Evolutionary conservation across 2,113 vertebrate species (phyloP), one percentile per base, ranked within the genome.

Genomic region (Stomatorhinus ivindoensis): DNA sequence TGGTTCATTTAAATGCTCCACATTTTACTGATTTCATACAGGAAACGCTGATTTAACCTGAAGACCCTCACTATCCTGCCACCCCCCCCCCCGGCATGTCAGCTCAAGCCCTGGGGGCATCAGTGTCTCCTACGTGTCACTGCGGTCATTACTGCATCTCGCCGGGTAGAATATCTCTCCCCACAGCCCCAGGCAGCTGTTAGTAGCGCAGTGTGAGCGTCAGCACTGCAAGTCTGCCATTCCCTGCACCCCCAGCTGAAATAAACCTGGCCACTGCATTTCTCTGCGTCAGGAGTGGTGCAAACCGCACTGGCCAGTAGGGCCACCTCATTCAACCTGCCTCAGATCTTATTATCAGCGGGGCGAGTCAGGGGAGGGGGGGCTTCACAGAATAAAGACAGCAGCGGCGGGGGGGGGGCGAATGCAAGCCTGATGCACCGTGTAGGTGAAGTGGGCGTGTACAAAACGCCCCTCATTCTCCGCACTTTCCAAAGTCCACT

Each of bases 201-300:
- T 13, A 84, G 76, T 24, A 86, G 21, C 73, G 42, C 39, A 31
- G 27, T 44, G 42, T 24, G 13, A 76, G 80, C 82, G 31, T 90
- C 24, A 89, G 31, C 88, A 90, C 84, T 86, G 61, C 88, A 73
- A 80, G 87, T 80, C 31, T 80, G 88, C 47, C 46, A 80, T 55
- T 90, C 80, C 84, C 87, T 82, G 88, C 31, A 44, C 1, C 17
- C 42, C 9, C 58, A 24, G 7, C n/a, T 65, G 24, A 88, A 31
- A 65, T 50, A 82, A 15, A 9, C n/a, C 61, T 53, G 4, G 1
- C n/a, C 61, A 65, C 61, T 65, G 61, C 61, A 65, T 65, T 65
- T 65, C 61, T 11, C n/a, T 27, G 61, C 10, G 2, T 10, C 11
- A n/a, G 61, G 9, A 65, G 61, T 3, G n/a, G 15, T 11, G 27